Evolutionary conservation across 2,888 invertebrate species (phyloP), one percentile per base, ranked within the genome.

Genomic region (Plutella xylostella): DNA sequence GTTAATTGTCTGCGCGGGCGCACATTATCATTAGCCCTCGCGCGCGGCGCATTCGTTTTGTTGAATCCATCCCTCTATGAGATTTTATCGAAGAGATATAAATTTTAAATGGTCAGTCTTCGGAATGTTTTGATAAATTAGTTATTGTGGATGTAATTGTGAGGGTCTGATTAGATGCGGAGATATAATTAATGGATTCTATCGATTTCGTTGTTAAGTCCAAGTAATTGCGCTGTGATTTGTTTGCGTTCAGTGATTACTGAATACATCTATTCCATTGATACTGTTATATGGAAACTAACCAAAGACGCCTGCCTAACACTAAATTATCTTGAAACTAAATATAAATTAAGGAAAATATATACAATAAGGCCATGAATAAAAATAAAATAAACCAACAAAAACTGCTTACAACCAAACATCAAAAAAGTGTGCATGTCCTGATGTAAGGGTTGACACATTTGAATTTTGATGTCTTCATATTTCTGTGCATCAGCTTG

Each of bases 1-100:
- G 61, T 70, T 77, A 76, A 77, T 78, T 75, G 72, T 68, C 58
- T 68, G 66, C 54, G 44, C 41, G 18, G 55, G 60, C 63, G 63
- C 46, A 45, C 62, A 67, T 72, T 67, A 73, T 73, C 67, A 71
- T 72, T 71, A 71, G 66, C 49, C 48, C n/a, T 15, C 41, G 69
- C 68, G 64, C 64, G 48, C n/a, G 48, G 61, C 39, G 39, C 39
- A 25, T 39, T 22, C 39, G 21, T 39, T 39, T 39, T 37, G 37
- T 45, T 38, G 30, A 33, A 43, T 40, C 41, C 43, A 43, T 25
- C 43, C 48, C 48, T 46, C 43, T 46, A 38, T 40, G 50, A 61
- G 71, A 70, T 71, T 51, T 56, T 66, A 71, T 70, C 69, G 57
- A 43, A 41, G 50, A 63, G 39, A 60, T 61, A 58, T 65, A 61